A percentile compares a stretch with the other conserved stretches of the same genome.
These are phyloP conservation scores for Cantharis rufa DNA, from an alignment of 2,888 invertebrate genomes.

Conservation along the genomic window DNA sequence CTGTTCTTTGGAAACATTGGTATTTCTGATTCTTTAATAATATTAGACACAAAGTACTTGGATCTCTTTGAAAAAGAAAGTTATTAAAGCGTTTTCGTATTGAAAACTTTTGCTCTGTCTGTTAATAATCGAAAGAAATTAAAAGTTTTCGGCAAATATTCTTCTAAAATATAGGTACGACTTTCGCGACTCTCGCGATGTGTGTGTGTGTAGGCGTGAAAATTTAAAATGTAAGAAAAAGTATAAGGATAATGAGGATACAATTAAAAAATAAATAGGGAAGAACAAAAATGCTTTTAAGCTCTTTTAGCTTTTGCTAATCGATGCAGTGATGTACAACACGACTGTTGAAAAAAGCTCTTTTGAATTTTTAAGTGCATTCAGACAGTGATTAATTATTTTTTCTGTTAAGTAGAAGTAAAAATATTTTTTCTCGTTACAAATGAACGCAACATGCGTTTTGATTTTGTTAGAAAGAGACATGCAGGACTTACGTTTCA, in stretches of 20 bases:
- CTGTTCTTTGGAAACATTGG: conserved; percentile 26
- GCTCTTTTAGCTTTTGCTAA: conserved; percentile 36
- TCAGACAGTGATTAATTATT: conserved; percentile 50
- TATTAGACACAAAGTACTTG: conserved; percentile 33
- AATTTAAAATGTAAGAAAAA: conserved; percentile 9
- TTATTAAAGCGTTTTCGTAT: conserved; percentile 37
- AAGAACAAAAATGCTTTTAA: conserved; percentile 42
- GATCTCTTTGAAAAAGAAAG: conserved; percentile 36
- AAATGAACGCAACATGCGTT: conserved; percentile 5
- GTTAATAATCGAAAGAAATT: conserved; percentile 20
- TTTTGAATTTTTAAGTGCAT: conserved; percentile 49
- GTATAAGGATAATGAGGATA: conserved; percentile 28
- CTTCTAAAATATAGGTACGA: not conserved
- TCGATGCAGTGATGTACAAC: conserved; percentile 35
- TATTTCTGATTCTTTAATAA: conserved; percentile 37
- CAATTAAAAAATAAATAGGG: conserved; percentile 37
- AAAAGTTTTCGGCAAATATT: not conserved
- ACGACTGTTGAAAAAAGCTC: conserved; percentile 38
- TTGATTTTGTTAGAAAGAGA: not conserved
- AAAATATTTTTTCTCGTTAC: conserved; percentile 13
- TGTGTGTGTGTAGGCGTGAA: not conserved
- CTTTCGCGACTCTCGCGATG: too few species aligned
- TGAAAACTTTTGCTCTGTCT: conserved; percentile 32
- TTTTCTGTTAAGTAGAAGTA: conserved; percentile 17
- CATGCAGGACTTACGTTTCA: not conserved